These are phyloP conservation scores for Cydia fagiglandana DNA, from an alignment of 1,140 invertebrate genomes.

Conservation along the genomic window DNA sequence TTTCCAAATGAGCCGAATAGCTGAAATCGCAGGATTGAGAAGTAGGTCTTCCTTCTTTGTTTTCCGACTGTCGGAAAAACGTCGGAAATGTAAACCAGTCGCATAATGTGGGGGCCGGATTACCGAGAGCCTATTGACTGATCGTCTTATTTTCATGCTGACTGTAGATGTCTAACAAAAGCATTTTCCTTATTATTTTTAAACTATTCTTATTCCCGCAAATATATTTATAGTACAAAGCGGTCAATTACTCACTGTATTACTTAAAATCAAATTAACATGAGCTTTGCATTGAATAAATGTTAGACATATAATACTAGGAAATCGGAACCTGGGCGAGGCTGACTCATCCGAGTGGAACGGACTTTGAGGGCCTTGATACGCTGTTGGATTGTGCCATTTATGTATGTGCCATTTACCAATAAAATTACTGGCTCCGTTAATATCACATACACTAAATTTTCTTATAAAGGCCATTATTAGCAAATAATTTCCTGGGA, in stretches of 20 bases:
- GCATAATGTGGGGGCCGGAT: no score
- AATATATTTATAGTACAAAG: neutral
- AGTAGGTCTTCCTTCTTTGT: no score
- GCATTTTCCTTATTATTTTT: constrained; percentile 29
- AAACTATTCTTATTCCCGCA: neutral
- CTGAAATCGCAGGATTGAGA: no score
- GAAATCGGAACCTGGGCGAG: constrained; percentile 45
- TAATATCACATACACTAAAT: neutral
- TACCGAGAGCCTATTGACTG: no score
- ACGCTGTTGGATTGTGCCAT: constrained; percentile 22
- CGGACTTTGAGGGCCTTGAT: constrained; percentile 43
- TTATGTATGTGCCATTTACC: constrained; percentile 6
- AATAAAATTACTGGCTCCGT: neutral
- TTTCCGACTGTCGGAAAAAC: no score
- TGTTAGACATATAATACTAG: constrained; percentile 43
- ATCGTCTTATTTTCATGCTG: neutral
- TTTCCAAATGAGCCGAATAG: no score
- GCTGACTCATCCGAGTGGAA: constrained; percentile 56
- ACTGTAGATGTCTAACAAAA: neutral
- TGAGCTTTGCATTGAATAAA: constrained; percentile 33
- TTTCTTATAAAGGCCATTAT: neutral
- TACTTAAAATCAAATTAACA: constrained; percentile 20
- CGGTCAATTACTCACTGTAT: constrained; percentile 25
- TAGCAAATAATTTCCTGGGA: no score
- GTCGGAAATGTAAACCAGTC: no score